phyloP scores from a whole-genome alignment of 2,797 vertebrate genomes.

The Rhadinocentrus ornatus region DNA sequence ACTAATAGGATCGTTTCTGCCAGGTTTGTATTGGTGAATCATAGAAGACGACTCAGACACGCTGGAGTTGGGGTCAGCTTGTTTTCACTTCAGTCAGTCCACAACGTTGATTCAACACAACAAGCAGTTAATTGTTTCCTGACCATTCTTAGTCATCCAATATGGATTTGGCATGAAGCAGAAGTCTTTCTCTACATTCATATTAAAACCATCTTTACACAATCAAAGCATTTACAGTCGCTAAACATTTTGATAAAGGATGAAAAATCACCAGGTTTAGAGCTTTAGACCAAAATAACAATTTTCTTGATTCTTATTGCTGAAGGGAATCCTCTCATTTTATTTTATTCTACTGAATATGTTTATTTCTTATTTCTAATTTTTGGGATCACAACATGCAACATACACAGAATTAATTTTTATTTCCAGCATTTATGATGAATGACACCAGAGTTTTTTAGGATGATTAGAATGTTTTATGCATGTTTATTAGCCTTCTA shows the following conservation, averaged over 20 bases:
- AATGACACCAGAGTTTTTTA: too few species aligned
- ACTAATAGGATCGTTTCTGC: conserved; percentile 66
- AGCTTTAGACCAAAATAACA: too few species aligned
- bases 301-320: too few species aligned
- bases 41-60: conserved; percentile 29
- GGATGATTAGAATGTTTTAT: too few species aligned
- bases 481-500: too few species aligned
- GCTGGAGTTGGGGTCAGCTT: conserved; percentile 14
- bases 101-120: conserved; percentile 1
- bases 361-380: too few species aligned
- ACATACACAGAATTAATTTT: too few species aligned
- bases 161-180: not conserved
- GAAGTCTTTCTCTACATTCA: conserved; percentile 4
- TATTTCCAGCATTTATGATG: too few species aligned
- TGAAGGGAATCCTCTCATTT: too few species aligned
- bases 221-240: not conserved
- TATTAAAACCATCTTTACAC: not conserved
- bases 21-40: conserved; percentile 58
- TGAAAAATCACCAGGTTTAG: too few species aligned
- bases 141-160: not conserved
- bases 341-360: too few species aligned
- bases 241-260: not conserved
- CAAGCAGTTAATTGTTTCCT: conserved; percentile 14
- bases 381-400: too few species aligned
- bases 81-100: conserved; percentile 22